Evolutionary conservation across 2,113 vertebrate genomes (phyloP).

Genomic region (Drymodes brunneopygia): DNA sequence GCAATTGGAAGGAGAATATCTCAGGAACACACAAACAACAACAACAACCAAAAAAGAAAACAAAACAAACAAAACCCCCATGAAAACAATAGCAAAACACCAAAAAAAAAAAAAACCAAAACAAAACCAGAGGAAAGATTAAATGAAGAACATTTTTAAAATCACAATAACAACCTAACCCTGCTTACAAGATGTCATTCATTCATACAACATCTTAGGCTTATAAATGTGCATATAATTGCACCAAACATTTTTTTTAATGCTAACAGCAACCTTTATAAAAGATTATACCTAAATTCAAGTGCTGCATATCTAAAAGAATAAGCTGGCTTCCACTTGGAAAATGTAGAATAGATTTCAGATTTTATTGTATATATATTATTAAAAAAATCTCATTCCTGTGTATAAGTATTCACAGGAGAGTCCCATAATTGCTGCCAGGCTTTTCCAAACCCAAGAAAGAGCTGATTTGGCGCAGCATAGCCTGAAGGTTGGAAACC

Average conservation of each 20-base stretch:
- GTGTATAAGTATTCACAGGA: conserved; percentile 1
- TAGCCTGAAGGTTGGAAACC: conserved; percentile 56
- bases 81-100: neutral
- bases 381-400: neutral
- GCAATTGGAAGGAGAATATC: neutral
- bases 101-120: too few relatives aligned
- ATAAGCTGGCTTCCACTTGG: neutral
- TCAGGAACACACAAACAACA: neutral
- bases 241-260: neutral
- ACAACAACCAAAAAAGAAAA: neutral
- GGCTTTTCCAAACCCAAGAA: conserved; percentile 17
- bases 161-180: neutral
- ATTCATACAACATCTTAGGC: neutral
- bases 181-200: neutral
- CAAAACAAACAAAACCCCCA: neutral
- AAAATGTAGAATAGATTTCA: neutral
- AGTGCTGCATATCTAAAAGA: neutral
- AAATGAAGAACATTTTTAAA: neutral
- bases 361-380: neutral
- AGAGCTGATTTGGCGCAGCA: conserved; percentile 2
- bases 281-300: neutral
- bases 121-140: neutral
- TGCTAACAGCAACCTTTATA: neutral
- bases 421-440: conserved; percentile 32
- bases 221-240: neutral